These are phyloP conservation scores for Dipodomys ordii DNA, from an alignment of 2,113 vertebrate genomes.

Conservation along the genomic window DNA sequence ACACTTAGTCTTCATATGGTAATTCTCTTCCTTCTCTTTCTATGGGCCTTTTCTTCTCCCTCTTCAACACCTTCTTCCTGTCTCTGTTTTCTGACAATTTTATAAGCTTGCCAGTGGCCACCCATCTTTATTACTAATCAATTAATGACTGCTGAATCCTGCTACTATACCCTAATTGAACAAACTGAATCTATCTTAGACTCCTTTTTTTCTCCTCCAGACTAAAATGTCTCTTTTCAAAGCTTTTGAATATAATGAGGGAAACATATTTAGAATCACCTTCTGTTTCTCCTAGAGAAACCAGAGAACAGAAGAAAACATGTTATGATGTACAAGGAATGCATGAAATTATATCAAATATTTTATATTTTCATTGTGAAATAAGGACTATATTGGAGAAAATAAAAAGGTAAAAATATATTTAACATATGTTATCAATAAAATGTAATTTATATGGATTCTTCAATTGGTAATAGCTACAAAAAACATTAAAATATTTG, in stretches of 20 bases:
- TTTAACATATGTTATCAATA: background rate
- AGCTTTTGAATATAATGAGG: constrained; percentile 18
- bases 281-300: background rate
- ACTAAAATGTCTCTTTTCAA: background rate
- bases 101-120: background rate
- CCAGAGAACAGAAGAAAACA: background rate
- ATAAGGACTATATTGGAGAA: background rate
- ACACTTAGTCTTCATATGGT: background rate
- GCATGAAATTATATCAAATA: background rate
- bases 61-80: background rate
- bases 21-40: background rate
- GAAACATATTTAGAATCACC: background rate
- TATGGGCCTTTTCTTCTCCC: background rate
- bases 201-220: constrained; percentile 1
- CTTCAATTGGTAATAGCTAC: background rate
- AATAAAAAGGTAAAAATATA: background rate
- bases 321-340: background rate
- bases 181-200: background rate
- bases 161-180: background rate
- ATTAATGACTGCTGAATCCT: background rate
- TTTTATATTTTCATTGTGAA: background rate
- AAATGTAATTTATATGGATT: background rate
- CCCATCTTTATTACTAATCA: background rate
- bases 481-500: background rate
- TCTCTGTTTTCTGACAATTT: background rate